phyloP scores from a whole-genome alignment of 2,113 vertebrate species.

The Anolis sagrei region DNA sequence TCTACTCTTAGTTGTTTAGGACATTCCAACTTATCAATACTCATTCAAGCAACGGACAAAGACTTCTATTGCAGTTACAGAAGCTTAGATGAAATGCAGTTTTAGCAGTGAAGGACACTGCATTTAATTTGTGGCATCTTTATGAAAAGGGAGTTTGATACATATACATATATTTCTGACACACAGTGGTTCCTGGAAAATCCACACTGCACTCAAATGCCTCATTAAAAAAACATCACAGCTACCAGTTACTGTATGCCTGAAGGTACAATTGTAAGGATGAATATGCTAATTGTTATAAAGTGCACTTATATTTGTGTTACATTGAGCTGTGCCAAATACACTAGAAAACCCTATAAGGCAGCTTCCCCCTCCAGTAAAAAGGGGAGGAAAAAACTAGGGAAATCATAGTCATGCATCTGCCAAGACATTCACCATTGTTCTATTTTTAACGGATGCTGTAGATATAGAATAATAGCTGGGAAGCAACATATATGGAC shows the following conservation, averaged over 20 bases:
- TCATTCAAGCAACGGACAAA: not conserved
- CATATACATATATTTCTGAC: not conserved
- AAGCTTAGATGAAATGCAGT: not conserved
- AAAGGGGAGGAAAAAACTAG: constrained; percentile 32
- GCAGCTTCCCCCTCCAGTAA: not conserved
- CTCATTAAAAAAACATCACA: not conserved
- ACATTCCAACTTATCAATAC: not conserved
- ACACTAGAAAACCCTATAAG: constrained; percentile 47
- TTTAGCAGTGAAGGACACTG: not conserved
- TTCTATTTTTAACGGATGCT: constrained; percentile 30
- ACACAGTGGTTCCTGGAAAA: constrained; percentile 25
- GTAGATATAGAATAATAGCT: not conserved
- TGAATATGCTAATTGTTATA: constrained; percentile 48
- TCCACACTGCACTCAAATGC: constrained; percentile 11
- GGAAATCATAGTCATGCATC: constrained; percentile 14
- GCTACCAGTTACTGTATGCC: constrained; percentile 4
- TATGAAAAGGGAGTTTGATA: not conserved
- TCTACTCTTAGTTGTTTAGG: not conserved
- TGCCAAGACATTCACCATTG: constrained; percentile 21
- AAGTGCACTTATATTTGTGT: constrained; percentile 30
- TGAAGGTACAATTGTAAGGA: constrained; percentile 34
- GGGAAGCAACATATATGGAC: constrained; percentile 45
- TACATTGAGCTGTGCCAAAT: constrained; percentile 35
- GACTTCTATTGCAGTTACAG: not conserved
- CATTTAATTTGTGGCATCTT: constrained; percentile 33